phyloP scores from a whole-genome alignment of 2,888 invertebrate genomes.

The Macrostomum cliftonense region DNA sequence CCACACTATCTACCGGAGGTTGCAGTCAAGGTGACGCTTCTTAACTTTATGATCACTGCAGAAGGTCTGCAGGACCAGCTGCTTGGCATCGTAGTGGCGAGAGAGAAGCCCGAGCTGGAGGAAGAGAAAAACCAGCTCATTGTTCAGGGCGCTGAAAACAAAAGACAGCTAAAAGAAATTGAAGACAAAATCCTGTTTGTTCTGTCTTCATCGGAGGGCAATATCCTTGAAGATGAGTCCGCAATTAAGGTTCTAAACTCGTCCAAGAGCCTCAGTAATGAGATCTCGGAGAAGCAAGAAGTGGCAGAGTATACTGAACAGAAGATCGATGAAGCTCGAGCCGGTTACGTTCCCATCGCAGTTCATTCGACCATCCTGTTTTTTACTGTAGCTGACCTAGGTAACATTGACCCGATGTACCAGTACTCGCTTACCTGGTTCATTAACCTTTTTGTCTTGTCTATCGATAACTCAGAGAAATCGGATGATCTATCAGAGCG shows the following conservation, averaged over 20 bases:
- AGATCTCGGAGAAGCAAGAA: slow-evolving; percentile 40
- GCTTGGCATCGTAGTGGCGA: slow-evolving; percentile 39
- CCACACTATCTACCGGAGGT: slow-evolving; percentile 40
- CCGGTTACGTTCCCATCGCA: slow-evolving; percentile 38
- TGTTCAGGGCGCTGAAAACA: slow-evolving; percentile 39
- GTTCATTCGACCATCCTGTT: slow-evolving; percentile 39
- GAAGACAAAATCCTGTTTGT: slow-evolving; percentile 40
- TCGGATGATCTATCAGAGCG: slow-evolving; percentile 30
- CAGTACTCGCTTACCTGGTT: slow-evolving; percentile 41
- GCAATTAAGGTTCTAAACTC: slow-evolving; percentile 40
- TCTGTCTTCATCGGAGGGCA: slow-evolving; percentile 38
- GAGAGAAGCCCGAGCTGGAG: slow-evolving; percentile 38
- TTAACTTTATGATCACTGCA: slow-evolving; percentile 41
- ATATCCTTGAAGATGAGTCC: slow-evolving; percentile 41
- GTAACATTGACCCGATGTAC: slow-evolving; percentile 41
- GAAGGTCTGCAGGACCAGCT: slow-evolving; percentile 40
- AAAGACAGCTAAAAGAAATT: slow-evolving; percentile 39
- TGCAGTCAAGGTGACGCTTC: slow-evolving; percentile 38
- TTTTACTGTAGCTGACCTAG: slow-evolving; percentile 40
- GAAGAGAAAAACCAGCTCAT: slow-evolving; percentile 40
- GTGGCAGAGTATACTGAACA: slow-evolving; percentile 35
- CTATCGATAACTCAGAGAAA: slow-evolving; percentile 39
- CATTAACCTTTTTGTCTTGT: slow-evolving; percentile 38
- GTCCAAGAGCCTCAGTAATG: slow-evolving; percentile 38
- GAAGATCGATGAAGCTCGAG: slow-evolving; percentile 37